Conservation (phyloP, 2,113 vertebrate genomes). For the cattle (Bos taurus) region ARS-UCD2.0 NC_037335.1:34644001-34644500, state of each 20-base stretch:
- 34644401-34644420: neutral
- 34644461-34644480: too few species aligned
- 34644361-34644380: accelerated
- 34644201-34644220: neutral
- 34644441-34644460: too few species aligned
- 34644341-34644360: neutral
- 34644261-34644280: neutral
- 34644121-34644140: neutral
- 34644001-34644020: neutral
- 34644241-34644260: neutral
- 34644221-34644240: neutral
- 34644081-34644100: neutral
- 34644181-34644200: neutral
- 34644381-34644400: neutral
- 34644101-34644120: neutral
- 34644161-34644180: neutral
- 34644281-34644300: neutral
- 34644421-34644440: neutral
- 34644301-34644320: neutral
- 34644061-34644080: neutral
- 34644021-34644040: neutral
- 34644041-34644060: neutral
- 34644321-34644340: neutral
- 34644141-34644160: neutral
- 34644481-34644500: too few species aligned